phyloP scores from a whole-genome alignment of 2,797 vertebrate species.

The Brachyrhaphis roseni region DNA sequence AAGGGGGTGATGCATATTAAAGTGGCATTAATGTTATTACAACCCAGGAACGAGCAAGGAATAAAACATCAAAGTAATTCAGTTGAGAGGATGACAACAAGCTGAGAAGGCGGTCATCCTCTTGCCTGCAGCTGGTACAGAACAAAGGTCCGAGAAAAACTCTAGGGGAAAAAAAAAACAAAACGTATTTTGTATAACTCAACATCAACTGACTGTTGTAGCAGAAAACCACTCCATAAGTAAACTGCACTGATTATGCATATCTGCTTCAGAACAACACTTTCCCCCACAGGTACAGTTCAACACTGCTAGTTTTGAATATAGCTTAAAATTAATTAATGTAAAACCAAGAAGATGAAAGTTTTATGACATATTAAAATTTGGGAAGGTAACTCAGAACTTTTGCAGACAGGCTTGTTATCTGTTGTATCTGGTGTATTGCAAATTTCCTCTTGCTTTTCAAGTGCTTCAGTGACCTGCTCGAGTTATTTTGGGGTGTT shows the following conservation, averaged over 20 bases:
- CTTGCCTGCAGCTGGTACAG: conserved; percentile 57
- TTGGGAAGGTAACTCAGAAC: neutral
- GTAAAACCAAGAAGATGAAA: neutral
- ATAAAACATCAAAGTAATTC: conserved; percentile 64
- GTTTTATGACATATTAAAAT: neutral
- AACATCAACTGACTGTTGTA: conserved; percentile 49
- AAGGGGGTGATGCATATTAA: conserved; percentile 71
- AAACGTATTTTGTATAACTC: conserved; percentile 14
- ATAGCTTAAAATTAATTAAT: neutral
- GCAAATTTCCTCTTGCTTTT: conserved; percentile 31
- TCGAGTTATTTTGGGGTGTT: conserved; percentile 66
- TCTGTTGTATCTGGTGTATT: conserved; percentile 33
- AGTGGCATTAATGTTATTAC: conserved; percentile 74
- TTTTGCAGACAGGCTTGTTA: neutral
- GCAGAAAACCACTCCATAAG: conserved; percentile 51
- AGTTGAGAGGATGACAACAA: conserved; percentile 59
- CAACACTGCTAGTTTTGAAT: conserved; percentile 32
- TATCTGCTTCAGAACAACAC: conserved; percentile 59
- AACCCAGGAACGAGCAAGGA: conserved; percentile 40
- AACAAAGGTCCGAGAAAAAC: conserved; percentile 50
- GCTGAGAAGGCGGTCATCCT: conserved; percentile 45
- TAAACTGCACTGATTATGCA: conserved; percentile 49
- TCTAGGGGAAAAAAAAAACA: conserved; percentile 13
- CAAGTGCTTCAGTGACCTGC: conserved; percentile 33
- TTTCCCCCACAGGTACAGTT: conserved; percentile 31